Percentiles rank a stretch among this genome's conserved stretches.
Conservation (phyloP, 2,797 vertebrate genomes). For the Morus bassanus region DNA sequence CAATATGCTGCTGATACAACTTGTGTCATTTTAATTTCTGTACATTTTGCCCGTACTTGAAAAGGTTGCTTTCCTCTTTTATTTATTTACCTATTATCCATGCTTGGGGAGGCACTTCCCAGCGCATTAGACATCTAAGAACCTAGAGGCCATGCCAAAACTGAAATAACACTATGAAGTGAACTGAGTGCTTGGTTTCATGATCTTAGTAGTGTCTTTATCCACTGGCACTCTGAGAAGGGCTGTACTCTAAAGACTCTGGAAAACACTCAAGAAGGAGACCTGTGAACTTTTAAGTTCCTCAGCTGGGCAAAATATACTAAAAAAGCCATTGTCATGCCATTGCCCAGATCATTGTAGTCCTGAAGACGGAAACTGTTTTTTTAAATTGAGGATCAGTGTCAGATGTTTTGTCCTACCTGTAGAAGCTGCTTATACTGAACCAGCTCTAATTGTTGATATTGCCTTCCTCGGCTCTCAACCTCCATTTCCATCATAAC, state of each 20-base stretch:
- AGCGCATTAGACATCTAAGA: neutral
- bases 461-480: neutral
- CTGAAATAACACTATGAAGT: neutral
- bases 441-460: neutral
- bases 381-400: neutral
- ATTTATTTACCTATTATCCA: neutral
- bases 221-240: neutral
- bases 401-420: neutral
- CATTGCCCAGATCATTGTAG: neutral
- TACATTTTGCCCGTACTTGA: neutral
- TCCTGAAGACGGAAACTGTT: neutral
- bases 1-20: neutral
- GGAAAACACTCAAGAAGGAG: neutral
- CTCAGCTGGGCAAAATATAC: neutral
- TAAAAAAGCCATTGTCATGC: neutral
- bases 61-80: neutral
- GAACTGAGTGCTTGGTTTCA: neutral
- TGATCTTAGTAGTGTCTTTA: neutral
- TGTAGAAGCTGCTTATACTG: neutral
- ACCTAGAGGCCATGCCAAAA: neutral
- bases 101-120: neutral
- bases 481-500: neutral
- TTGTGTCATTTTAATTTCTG: constrained; percentile 16
- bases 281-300: neutral
- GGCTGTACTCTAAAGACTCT: neutral